phyloP scores from a whole-genome alignment of 2,888 invertebrate species.

The Plutella xylostella region DNA sequence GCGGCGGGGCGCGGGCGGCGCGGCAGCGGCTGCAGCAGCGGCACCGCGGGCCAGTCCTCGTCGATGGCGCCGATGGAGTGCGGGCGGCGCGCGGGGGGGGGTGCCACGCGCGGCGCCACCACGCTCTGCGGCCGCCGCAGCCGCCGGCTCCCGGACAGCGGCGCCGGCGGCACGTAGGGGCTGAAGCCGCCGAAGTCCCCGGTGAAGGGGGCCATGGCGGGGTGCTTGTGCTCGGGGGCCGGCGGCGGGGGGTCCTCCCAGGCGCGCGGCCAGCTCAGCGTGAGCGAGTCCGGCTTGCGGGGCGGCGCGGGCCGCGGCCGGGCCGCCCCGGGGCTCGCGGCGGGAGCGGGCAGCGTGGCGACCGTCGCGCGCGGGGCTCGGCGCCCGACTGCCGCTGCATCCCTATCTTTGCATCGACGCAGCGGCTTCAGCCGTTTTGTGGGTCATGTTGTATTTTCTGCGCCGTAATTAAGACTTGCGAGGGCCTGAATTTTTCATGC shows the following conservation, averaged over 20 bases:
- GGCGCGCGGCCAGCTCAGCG: constrained; percentile 43
- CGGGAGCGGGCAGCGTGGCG: constrained; percentile 38
- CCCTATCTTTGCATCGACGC: constrained; percentile 29
- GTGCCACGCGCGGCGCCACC: constrained; percentile 49
- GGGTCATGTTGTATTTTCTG: constrained; percentile 20
- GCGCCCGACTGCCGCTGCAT: constrained; percentile 19
- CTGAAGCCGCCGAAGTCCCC: constrained; percentile 62
- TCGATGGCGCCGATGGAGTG: constrained; percentile 72
- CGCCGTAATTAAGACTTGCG: not conserved
- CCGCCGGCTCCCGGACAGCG: constrained; percentile 26
- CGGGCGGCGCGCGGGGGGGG: constrained; percentile 58
- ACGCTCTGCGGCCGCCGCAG: constrained; percentile 68
- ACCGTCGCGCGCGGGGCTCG: constrained; percentile 39
- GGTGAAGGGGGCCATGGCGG: constrained; percentile 29
- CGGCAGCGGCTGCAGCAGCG: constrained; percentile 66
- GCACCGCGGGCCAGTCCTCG: constrained; percentile 55
- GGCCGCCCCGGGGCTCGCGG: constrained; percentile 58
- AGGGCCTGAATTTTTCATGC: not conserved
- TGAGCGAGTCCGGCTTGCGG: constrained; percentile 57
- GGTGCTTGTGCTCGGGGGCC: constrained; percentile 40
- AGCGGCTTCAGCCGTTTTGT: constrained; percentile 25
- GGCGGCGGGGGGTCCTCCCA: constrained; percentile 66
- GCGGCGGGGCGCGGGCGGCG: constrained; percentile 51
- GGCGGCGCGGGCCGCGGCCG: constrained; percentile 64
- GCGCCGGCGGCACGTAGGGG: constrained; percentile 67